These are phyloP conservation scores for Tetranychus truncatus DNA, from an alignment of 2,888 invertebrate species.

Conservation along the genomic window DNA sequence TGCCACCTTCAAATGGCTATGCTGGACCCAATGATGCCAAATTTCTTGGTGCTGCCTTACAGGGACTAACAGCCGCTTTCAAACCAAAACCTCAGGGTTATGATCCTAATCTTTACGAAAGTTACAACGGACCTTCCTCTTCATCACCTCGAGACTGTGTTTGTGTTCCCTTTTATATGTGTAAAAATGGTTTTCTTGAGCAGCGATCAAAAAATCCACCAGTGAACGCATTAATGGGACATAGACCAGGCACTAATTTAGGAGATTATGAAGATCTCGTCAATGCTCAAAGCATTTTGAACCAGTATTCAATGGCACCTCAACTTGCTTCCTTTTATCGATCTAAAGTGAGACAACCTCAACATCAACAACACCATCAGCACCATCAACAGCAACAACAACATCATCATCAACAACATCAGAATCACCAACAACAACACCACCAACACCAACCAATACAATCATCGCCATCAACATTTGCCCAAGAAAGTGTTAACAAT, in stretches of 20 bases:
- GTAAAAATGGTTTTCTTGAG: slow-evolving; percentile 25
- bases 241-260: neutral
- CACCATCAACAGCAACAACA: neutral
- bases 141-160: slow-evolving; percentile 22
- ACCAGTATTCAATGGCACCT: slow-evolving; percentile 12
- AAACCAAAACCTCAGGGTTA: neutral
- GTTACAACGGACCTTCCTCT: neutral
- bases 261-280: slow-evolving; percentile 11
- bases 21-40: slow-evolving; percentile 20
- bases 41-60: slow-evolving; percentile 20
- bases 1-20: neutral
- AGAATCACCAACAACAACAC: neutral
- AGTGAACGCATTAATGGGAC: neutral
- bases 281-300: slow-evolving; percentile 12
- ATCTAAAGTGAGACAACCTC: neutral
- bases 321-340: slow-evolving; percentile 12
- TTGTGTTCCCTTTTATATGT: slow-evolving; percentile 28
- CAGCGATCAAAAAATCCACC: neutral
- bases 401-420: neutral
- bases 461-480: neutral
- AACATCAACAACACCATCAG: neutral
- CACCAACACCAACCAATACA: neutral
- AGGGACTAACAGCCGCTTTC: slow-evolving; percentile 14
- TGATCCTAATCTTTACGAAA: slow-evolving; percentile 1
- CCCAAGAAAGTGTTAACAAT: slow-evolving; percentile 3